Percentiles rank a stretch among this genome's conserved stretches.
Conservation (phyloP, 2,113 vertebrate genomes). For the Laticauda colubrina region DNA sequence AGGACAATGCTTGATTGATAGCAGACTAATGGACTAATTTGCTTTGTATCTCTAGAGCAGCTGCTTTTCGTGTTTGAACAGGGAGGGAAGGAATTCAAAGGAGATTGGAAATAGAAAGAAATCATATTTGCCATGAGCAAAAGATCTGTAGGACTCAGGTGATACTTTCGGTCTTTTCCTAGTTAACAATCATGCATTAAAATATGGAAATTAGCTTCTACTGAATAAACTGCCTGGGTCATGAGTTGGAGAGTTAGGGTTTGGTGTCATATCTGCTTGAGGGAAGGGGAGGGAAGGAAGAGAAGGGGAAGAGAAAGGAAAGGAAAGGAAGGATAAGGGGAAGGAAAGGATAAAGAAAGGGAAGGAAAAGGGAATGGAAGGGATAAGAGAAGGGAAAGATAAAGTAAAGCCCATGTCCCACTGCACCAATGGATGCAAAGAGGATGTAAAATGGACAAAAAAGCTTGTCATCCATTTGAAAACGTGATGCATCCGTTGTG, state of each 20-base stretch:
- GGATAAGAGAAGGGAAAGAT: no score
- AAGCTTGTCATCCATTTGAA: no score
- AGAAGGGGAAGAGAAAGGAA: no score
- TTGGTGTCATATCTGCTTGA: background rate
- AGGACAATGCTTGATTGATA: background rate
- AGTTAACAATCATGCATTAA: background rate
- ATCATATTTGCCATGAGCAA: background rate
- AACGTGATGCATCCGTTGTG: no score
- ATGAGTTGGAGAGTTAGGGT: background rate
- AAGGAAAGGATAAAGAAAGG: no score
- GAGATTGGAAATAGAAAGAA: background rate
- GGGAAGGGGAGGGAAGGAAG: accelerated
- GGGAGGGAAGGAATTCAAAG: background rate
- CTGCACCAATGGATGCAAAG: no score
- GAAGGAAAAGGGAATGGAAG: no score
- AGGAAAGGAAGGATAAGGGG: no score
- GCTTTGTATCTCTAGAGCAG: background rate
- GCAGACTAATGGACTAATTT: background rate
- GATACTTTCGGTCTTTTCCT: background rate
- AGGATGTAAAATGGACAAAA: no score
- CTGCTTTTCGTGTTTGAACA: background rate
- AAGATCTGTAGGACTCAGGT: background rate
- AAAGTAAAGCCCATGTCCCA: no score
- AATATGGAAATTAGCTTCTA: background rate
- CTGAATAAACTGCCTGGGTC: background rate